Base-by-base conservation (phyloP, 1,140 invertebrate species). In the Leucophenga varia region DNA sequence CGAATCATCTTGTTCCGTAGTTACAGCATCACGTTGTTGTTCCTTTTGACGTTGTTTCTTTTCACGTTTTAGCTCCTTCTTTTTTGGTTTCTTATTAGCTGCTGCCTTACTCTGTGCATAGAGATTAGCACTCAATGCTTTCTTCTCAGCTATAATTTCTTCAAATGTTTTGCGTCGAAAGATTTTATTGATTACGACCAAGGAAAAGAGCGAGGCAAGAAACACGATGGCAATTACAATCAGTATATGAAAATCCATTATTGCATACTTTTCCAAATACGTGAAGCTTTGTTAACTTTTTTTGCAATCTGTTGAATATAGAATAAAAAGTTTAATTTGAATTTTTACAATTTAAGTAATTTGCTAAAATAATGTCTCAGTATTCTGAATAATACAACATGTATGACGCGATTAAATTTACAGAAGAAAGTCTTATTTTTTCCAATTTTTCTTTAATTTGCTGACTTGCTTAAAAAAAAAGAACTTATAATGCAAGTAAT, bases 231-330 rank as follows among this genome's bases (percentile, higher is more conserved):
- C 59, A 56, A 75, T 74, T 40, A 75, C 60, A 47, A 71, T 61
- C 49, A 72, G 59, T 55, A 75, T 64, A 54, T 75, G 72, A 22
- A 75, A 71, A 57, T 75, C 73, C 73, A 75, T 75, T 54, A 70
- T 75, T 72, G 64, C 73, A 75, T 75, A 68, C 40, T 61, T 67
- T 46, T 64, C 37, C 43, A n/a, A 13, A 40, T 39, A 5, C 49
- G 10, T 25, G 5, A 6, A 6, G 5, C 22, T 25, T 25, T 25
- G 5, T 25, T 25, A 6, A 6, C 10, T 25, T 25, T 25, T 25
- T 25, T 5, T 25, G 22, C 10, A 6, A 25, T 25, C 10, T 25
- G n/a, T 25, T 25, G 10, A 6, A 6, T 25, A 5, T 6, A 5
- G 22, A 25, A 25, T 10, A 25, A 25, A 6, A 6, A 6, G 5